Percentiles rank a stretch among this genome's conserved stretches.
These are phyloP conservation scores for Melitaea cinxia DNA, from an alignment of 1,140 invertebrate species.

Conservation along the genomic window DNA sequence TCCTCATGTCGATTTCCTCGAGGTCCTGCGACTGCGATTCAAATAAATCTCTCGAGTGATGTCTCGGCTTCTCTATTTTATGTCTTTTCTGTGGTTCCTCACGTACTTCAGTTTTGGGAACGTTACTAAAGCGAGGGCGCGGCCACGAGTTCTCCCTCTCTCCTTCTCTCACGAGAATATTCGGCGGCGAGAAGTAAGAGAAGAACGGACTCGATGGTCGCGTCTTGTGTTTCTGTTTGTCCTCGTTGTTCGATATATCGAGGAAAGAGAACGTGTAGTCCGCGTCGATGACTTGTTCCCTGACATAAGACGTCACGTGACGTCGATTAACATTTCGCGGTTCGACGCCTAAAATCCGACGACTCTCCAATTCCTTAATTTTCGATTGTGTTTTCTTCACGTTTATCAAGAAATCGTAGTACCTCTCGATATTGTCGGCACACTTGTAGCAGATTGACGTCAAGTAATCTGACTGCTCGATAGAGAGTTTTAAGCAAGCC, in stretches of 20 bases:
- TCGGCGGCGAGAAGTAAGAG: constrained; percentile 66
- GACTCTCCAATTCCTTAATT: constrained; percentile 27
- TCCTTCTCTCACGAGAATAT: constrained; percentile 44
- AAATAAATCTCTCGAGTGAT: constrained; percentile 67
- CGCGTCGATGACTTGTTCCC: constrained; percentile 60
- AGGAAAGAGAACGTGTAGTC: constrained; percentile 70
- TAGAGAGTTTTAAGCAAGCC: constrained; percentile 59
- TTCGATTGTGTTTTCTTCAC: constrained; percentile 63
- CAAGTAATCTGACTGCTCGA: constrained; percentile 60
- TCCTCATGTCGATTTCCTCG: constrained; percentile 50
- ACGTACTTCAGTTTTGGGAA: constrained; percentile 27
- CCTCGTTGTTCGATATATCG: constrained; percentile 52
- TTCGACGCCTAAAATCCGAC: constrained; percentile 17
- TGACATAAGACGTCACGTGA: constrained; percentile 60
- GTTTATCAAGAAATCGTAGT: constrained; percentile 60
- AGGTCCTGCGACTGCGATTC: constrained; percentile 67
- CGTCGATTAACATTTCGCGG: constrained; percentile 43
- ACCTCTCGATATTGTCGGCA: constrained; percentile 64
- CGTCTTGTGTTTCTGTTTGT: constrained; percentile 53
- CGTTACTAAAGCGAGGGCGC: constrained; percentile 32
- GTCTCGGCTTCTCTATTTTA: constrained; percentile 45
- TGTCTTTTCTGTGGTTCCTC: constrained; percentile 37
- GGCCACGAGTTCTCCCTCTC: constrained; percentile 47
- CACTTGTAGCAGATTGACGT: constrained; percentile 70
- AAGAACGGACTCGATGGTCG: constrained; percentile 65